These are phyloP conservation scores for Danio jaintianensis DNA, from an alignment of 2,797 vertebrate species.

Conservation along the genomic window DNA sequence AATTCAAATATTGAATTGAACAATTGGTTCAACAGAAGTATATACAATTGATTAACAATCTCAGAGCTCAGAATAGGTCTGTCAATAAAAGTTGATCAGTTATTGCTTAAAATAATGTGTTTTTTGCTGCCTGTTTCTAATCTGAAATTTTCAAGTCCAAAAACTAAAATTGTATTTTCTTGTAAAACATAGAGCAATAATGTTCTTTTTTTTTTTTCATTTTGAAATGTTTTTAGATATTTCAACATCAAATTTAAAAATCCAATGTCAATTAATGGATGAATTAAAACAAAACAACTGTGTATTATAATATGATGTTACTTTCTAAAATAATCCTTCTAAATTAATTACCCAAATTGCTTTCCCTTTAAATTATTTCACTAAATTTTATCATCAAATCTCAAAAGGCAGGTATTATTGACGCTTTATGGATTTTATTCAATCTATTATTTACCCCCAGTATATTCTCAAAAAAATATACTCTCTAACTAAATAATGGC, in stretches of 20 bases:
- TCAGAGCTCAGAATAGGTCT: too few relatives aligned
- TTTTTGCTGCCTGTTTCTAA: too few relatives aligned
- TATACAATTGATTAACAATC: too few relatives aligned
- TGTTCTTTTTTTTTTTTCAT: too few relatives aligned
- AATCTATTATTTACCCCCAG: neutral
- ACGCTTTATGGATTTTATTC: neutral
- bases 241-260: neutral
- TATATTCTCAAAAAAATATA: neutral
- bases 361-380: neutral
- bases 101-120: too few relatives aligned
- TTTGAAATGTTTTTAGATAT: neutral
- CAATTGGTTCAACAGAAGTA: too few relatives aligned
- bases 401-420: neutral
- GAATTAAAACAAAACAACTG: neutral
- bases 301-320: neutral
- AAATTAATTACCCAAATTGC: neutral
- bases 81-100: too few relatives aligned
- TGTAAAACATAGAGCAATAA: too few relatives aligned
- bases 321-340: neutral
- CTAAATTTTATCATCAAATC: neutral
- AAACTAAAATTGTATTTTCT: too few relatives aligned
- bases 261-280: neutral
- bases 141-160: too few relatives aligned
- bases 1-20: too few relatives aligned
- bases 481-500: neutral